Evolutionary conservation across 2,797 vertebrate species (phyloP).

Genomic region (Ambastaia sidthimunki): DNA sequence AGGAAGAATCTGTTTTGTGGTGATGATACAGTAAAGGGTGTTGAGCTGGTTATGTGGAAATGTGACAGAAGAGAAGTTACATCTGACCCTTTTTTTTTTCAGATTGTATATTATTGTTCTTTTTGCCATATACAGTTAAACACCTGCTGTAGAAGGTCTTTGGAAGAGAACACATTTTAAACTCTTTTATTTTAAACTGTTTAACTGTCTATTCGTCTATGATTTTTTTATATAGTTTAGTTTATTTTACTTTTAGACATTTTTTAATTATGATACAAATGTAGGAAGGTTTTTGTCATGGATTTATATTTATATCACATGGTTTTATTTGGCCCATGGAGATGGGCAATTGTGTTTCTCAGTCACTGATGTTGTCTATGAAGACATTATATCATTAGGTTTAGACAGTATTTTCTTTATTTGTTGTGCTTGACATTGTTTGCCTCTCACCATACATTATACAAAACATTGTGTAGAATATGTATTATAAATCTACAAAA

Average conservation of each 20-base stretch:
- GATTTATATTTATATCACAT: too few relatives aligned
- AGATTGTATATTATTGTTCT: not conserved
- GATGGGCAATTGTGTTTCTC: not conserved
- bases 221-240: too few relatives aligned
- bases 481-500: too few relatives aligned
- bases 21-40: not conserved
- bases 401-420: not conserved
- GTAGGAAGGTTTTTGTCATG: not conserved
- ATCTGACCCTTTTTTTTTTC: not conserved
- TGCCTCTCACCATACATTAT: too few relatives aligned
- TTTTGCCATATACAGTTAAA: not conserved
- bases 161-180: too few relatives aligned
- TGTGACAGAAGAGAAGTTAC: not conserved
- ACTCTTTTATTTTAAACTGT: not conserved
- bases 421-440: not conserved
- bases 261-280: too few relatives aligned
- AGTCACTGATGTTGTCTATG: not conserved
- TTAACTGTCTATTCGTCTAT: not conserved
- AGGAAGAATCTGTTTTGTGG: conserved; percentile 30
- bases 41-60: conserved; percentile 12
- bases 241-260: too few relatives aligned
- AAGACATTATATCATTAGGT: not conserved
- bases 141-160: too few relatives aligned
- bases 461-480: too few relatives aligned
- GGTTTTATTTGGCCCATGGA: not conserved